These are phyloP conservation scores for Hucho hucho DNA, from an alignment of 2,113 vertebrate species.

Conservation along the genomic window DNA sequence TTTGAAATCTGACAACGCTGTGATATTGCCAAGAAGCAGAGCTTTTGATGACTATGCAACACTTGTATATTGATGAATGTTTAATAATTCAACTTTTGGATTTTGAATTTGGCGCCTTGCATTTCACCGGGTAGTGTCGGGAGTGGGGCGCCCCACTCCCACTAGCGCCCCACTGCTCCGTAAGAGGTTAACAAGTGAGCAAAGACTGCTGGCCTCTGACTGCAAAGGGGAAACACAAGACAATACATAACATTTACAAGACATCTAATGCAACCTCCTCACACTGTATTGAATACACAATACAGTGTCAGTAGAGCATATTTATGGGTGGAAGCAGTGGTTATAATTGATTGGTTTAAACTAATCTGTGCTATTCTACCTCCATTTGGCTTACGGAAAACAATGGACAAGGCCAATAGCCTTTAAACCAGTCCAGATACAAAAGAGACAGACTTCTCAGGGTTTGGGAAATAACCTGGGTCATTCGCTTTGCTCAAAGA, in stretches of 20 bases:
- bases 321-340: slow-evolving; percentile 36
- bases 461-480: too few relatives aligned
- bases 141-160: too few relatives aligned
- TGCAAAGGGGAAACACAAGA: slow-evolving; percentile 51
- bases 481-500: neutral
- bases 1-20: too few relatives aligned
- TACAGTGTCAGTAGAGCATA: slow-evolving; percentile 36
- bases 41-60: too few relatives aligned
- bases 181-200: slow-evolving; percentile 60
- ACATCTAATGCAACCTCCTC: slow-evolving; percentile 59
- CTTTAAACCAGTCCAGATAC: too few relatives aligned
- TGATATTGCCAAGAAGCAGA: too few relatives aligned
- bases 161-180: too few relatives aligned
- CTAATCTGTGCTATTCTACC: slow-evolving; percentile 36
- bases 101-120: too few relatives aligned
- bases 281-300: slow-evolving; percentile 53
- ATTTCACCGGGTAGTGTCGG: too few relatives aligned
- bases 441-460: slow-evolving; percentile 25
- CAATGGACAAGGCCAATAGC: neutral
- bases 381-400: slow-evolving; percentile 9
- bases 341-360: slow-evolving; percentile 56
- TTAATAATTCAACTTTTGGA: too few relatives aligned
- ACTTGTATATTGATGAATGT: too few relatives aligned
- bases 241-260: slow-evolving; percentile 66
- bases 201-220: slow-evolving; percentile 62